Evolutionary conservation across 1,140 invertebrate genomes (phyloP), one percentile per base, ranked within the genome.

Genomic region (Helicoverpa armigera): DNA sequence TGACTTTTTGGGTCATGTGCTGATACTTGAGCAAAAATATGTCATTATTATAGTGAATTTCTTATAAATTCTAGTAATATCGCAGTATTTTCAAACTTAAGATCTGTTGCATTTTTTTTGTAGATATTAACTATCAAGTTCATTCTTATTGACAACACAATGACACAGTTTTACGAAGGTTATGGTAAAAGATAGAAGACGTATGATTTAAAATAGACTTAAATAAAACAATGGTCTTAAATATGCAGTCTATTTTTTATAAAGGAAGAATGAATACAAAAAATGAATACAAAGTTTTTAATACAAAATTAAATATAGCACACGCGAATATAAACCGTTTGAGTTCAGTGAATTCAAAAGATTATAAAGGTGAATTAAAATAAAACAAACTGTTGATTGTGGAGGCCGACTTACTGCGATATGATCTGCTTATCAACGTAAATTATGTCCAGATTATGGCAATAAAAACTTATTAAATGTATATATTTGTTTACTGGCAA

Each of bases 401-500:
- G 10, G 29, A n/a, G 18, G 69, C 29, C 14, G 50, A 58, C 51
- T 43, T 14, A 58, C 18, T 16, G 56, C 43, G 31, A 14, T 78
- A 69, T 90, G 92, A 92, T 89, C 91, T 91, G 85, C 88, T 93
- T 92, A 94, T 91, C 87, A 90, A 76, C 86, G 89, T 94, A 92
- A 94, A 86, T 92, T 91, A 94, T 92, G 90, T 86, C 80, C 86
- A 87, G 91, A 89, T 94, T 93, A 94, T 72, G 78, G 87, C 88
- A 88, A 93, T 93, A 94, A 91, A 94, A 92, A 91, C 86, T 89
- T 94, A 94, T 94, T 93, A 93, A 93, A 93, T 92, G 86, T 83
- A 94, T 94, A 92, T 93, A 93, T 94, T 93, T 94, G 92, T 94
- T 94, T 94, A 92, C 87, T 56, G 60, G 82, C 82, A 65, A 76